Evolutionary conservation across 2,888 invertebrate genomes (phyloP).

Genomic region (Epinotia nisella): DNA sequence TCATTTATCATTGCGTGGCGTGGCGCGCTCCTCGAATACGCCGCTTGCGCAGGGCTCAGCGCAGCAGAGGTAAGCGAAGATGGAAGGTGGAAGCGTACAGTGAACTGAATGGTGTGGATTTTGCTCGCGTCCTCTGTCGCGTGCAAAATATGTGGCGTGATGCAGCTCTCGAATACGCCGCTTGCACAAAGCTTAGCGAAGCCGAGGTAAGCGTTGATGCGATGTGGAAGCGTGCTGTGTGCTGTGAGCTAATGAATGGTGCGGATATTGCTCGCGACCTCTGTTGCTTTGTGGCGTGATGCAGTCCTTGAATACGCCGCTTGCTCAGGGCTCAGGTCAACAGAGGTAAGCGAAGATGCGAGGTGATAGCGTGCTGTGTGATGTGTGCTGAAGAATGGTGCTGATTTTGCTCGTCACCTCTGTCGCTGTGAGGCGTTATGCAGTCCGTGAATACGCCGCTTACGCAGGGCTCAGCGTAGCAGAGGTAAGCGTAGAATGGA

Average conservation of each 20-base stretch:
- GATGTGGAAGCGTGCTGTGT: too few relatives aligned
- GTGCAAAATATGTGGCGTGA: conserved; percentile 91
- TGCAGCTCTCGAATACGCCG: conserved; percentile 77
- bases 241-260: conserved; percentile 65
- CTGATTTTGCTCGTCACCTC: conserved; percentile 96
- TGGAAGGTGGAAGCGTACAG: neutral
- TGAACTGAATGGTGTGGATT: conserved; percentile 83
- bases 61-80: conserved; percentile 70
- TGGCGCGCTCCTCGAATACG: conserved; percentile 76
- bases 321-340: conserved; percentile 73
- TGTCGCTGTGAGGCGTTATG: conserved; percentile 92
- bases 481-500: conserved; percentile 60
- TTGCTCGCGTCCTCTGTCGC: conserved; percentile 97
- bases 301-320: conserved; percentile 76
- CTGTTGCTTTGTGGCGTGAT: conserved; percentile 93
- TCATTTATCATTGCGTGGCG: conserved; percentile 95
- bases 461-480: conserved; percentile 73
- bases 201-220: conserved; percentile 64
- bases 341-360: conserved; percentile 64
- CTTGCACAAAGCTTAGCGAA: conserved; percentile 73
- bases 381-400: conserved; percentile 61
- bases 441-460: conserved; percentile 77
- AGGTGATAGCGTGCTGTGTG: neutral
- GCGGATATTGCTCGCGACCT: conserved; percentile 98
- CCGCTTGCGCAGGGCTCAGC: conserved; percentile 74